Evolutionary conservation across 2,113 vertebrate species (phyloP).

Genomic region (Plecotus auritus): DNA sequence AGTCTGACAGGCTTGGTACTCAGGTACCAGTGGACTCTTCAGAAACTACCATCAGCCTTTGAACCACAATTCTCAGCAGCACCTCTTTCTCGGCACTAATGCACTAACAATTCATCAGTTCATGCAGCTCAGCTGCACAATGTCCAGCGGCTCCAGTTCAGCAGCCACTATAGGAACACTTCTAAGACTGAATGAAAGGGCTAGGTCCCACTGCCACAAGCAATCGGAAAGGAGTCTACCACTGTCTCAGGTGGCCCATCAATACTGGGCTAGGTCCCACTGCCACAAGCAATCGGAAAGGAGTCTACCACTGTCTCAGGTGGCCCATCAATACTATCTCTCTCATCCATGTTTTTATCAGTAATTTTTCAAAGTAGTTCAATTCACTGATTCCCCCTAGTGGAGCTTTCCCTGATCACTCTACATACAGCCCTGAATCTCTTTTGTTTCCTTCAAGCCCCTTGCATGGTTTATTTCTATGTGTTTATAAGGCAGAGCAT

Average conservation of each 20-base stretch:
- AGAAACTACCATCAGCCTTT: constrained; percentile 84
- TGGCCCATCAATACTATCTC: background rate
- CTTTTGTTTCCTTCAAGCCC: background rate
- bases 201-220: background rate
- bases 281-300: background rate
- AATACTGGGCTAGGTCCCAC: background rate
- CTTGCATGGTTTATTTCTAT: background rate
- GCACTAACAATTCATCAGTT: too few relatives aligned
- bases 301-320: background rate
- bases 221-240: background rate
- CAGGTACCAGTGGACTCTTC: constrained; percentile 90
- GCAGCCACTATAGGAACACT: background rate
- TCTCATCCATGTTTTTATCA: background rate
- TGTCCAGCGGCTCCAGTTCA: background rate
- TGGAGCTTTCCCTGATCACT: background rate
- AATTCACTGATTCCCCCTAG: background rate
- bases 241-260: background rate
- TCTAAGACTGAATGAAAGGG: background rate
- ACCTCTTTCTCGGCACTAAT: background rate
- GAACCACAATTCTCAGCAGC: constrained; percentile 89
- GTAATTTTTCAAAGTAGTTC: background rate
- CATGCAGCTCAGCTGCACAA: background rate
- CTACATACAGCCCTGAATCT: background rate
- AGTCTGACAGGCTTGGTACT: constrained; percentile 89
- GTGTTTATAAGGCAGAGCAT: background rate